phyloP scores from a whole-genome alignment of 2,797 vertebrate species.

The Selene dorsalis region DNA sequence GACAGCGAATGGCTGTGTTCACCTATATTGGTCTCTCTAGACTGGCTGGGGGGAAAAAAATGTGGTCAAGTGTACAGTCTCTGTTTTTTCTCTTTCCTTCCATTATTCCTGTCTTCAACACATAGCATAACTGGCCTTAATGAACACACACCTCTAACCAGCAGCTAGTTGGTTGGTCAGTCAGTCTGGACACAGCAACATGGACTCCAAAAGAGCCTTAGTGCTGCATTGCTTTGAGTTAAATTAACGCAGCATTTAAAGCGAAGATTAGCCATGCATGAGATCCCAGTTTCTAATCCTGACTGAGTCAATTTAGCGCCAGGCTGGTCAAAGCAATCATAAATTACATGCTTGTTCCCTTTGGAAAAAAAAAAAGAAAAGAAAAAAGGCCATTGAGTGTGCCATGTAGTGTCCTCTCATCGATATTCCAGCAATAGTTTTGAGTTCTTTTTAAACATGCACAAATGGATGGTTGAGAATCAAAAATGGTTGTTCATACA shows the following conservation, averaged over 20 bases:
- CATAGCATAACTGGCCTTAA: slow-evolving; percentile 33
- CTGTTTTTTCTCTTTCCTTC: slow-evolving; percentile 26
- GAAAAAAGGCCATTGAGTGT: slow-evolving; percentile 62
- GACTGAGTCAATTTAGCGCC: slow-evolving; percentile 44
- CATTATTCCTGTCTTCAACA: slow-evolving; percentile 14
- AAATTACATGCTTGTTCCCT: slow-evolving; percentile 72
- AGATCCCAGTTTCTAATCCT: slow-evolving; percentile 50
- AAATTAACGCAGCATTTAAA: slow-evolving; percentile 55
- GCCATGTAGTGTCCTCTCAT: slow-evolving; percentile 68
- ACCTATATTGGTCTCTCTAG: slow-evolving; percentile 52
- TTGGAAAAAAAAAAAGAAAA: slow-evolving; percentile 54
- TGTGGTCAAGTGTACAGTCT: slow-evolving; percentile 34
- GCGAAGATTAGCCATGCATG: slow-evolving; percentile 58
- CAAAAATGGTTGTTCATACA: slow-evolving; percentile 74
- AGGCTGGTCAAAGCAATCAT: slow-evolving; percentile 54
- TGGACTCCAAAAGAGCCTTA: slow-evolving; percentile 25
- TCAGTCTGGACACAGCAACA: slow-evolving; percentile 35
- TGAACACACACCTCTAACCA: slow-evolving; percentile 36
- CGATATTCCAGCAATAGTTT: slow-evolving; percentile 63
- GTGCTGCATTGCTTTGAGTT: slow-evolving; percentile 47
- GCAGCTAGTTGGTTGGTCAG: slow-evolving; percentile 24
- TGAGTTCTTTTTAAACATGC: slow-evolving; percentile 57
- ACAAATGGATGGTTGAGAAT: slow-evolving; percentile 73
- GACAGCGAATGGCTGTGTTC: slow-evolving; percentile 40
- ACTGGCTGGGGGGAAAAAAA: slow-evolving; percentile 24